Base-by-base conservation (phyloP, 2,888 invertebrate genomes). In the Mayetiola destructor region DNA sequence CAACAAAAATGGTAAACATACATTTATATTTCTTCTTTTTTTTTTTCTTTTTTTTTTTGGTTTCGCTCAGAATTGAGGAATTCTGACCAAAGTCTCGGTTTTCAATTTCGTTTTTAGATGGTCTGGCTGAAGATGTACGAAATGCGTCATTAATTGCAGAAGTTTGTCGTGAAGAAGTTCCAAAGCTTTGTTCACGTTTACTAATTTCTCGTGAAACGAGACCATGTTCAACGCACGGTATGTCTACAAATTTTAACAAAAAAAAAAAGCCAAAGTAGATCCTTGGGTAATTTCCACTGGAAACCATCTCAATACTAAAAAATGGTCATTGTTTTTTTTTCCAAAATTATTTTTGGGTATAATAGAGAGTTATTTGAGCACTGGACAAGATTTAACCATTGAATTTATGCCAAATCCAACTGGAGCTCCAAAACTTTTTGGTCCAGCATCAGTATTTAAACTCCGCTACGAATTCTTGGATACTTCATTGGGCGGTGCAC, bases 381-480 rank as follows among this genome's bases (percentile, higher is more conserved):
- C 80, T 21, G 82, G 83, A 9, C 76, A 83, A n/a, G 83, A 86
- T 59, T 73, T 88, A 56, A 85, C 86, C 8, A 79, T 88, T 60
- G 77, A 85, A 61, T 86, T 57, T 37, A 55, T 54, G 42, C 59
- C 59, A 35, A 58, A 58, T 56, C 59, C 59, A 14, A 56, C 20
- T 18, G 59, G 59, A 12, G 54, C 57, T 18, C 57, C 54, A 18
- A 35, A 52, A 20, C 16, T 58, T 3, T 60, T 58, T 58, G 60
- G 60, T 6, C 60, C 60, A 14, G 27, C 56, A 21, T 56, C 60
- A n/a, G 78, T 83, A 62, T 88, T 88, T 68, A 77, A 84, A 39
- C 77, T 88, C 4, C 80, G 85, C 56, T 89, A 88, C 71, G 89
- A 89, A 71, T 89, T 89, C 67, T 85, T 89, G 20, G 87, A 88